These are phyloP conservation scores for Synanceia verrucosa DNA, from an alignment of 2,797 vertebrate genomes.

Conservation along the genomic window DNA sequence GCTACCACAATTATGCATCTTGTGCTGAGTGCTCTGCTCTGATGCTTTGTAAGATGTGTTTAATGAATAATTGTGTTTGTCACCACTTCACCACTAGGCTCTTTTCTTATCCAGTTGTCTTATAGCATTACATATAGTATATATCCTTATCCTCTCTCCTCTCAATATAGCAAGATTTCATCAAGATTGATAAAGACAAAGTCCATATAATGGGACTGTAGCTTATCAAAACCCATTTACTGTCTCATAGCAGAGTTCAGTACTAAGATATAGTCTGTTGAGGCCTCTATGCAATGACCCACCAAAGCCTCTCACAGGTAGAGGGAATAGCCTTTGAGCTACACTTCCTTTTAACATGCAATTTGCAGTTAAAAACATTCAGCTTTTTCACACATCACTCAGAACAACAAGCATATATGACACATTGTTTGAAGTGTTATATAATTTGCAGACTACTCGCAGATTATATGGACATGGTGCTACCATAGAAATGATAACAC, in stretches of 20 bases:
- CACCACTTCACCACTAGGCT: not conserved
- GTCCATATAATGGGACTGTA: slow-evolving; percentile 20
- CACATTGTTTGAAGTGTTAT: not conserved
- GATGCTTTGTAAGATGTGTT: not conserved
- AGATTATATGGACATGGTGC: not conserved
- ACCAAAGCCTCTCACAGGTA: slow-evolving; percentile 57
- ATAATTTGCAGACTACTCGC: not conserved
- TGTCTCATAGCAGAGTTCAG: not conserved
- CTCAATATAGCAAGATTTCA: slow-evolving; percentile 10
- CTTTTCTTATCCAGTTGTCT: not conserved
- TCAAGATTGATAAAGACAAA: slow-evolving; percentile 12
- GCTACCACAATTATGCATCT: slow-evolving; percentile 42
- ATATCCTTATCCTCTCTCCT: not conserved
- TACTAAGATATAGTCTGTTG: slow-evolving; percentile 15
- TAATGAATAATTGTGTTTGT: not conserved
- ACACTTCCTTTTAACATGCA: slow-evolving; percentile 28
- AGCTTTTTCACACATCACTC: slow-evolving; percentile 14
- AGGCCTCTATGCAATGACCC: slow-evolving; percentile 4
- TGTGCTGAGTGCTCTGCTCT: slow-evolving; percentile 1
- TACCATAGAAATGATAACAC: not conserved
- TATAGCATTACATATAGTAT: not conserved
- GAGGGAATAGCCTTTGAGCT: slow-evolving; percentile 55
- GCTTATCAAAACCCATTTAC: slow-evolving; percentile 25
- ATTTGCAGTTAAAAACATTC: slow-evolving; percentile 19
- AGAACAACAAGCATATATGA: slow-evolving; percentile 6